Conservation (phyloP, 2,797 vertebrate species). For the Clarias pachynema region DNA sequence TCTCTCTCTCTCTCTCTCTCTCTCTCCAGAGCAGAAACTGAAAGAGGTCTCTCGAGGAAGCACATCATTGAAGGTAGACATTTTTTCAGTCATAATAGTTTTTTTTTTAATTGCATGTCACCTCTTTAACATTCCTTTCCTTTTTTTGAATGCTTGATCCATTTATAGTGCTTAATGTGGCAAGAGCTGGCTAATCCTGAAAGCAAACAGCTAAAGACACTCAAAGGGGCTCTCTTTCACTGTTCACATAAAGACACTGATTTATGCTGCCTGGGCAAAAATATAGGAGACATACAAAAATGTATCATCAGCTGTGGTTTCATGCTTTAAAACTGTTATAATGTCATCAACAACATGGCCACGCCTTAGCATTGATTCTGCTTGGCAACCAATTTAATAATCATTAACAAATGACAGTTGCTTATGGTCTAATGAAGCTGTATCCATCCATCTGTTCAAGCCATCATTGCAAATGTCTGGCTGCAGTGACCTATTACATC, state of each 20-base stretch:
- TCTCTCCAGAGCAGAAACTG: conserved; percentile 89
- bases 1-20: background rate
- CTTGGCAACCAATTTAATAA: background rate
- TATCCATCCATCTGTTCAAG: background rate
- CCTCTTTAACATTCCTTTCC: background rate
- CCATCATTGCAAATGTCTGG: too few species aligned
- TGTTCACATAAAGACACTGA: background rate
- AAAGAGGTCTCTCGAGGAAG: conserved; percentile 94
- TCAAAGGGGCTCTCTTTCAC: background rate
- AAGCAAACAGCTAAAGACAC: background rate
- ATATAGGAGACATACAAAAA: background rate
- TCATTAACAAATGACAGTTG: background rate
- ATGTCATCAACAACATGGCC: background rate
- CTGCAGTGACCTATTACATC: too few species aligned
- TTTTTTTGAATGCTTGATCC: background rate
- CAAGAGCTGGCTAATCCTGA: background rate
- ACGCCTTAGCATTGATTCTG: background rate
- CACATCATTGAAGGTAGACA: conserved; percentile 96
- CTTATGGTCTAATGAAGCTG: background rate
- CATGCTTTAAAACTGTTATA: background rate
- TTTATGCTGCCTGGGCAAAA: background rate
- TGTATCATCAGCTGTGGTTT: background rate
- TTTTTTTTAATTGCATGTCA: background rate
- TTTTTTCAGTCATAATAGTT: conserved; percentile 46
- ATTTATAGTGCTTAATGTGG: background rate